phyloP scores from a whole-genome alignment of 2,113 vertebrate genomes.

The Isichthys henryi region DNA sequence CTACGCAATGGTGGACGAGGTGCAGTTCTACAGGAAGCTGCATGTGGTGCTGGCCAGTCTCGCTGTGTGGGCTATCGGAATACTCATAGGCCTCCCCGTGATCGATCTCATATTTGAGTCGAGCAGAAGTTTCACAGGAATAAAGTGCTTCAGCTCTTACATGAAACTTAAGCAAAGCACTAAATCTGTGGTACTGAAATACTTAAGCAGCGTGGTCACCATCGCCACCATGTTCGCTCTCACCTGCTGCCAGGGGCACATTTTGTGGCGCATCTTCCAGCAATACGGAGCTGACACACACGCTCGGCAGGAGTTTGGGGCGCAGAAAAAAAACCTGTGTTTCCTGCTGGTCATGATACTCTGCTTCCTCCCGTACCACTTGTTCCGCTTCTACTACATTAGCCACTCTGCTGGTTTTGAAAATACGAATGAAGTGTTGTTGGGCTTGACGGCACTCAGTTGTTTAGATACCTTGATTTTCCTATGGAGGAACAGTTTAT shows the following conservation, averaged over 20 bases:
- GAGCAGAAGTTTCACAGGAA: accelerated
- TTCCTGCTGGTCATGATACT: slow-evolving; percentile 73
- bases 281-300: slow-evolving; percentile 45
- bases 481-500: slow-evolving; percentile 35
- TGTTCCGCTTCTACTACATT: slow-evolving; percentile 71
- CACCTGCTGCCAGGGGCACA: slow-evolving; percentile 58
- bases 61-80: slow-evolving; percentile 60
- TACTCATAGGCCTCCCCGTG: slow-evolving; percentile 47
- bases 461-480: slow-evolving; percentile 74
- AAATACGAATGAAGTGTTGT: slow-evolving; percentile 68
- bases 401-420: accelerated
- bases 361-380: slow-evolving; percentile 78
- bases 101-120: slow-evolving; percentile 57
- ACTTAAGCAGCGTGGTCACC: slow-evolving; percentile 46
- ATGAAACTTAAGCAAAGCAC: neutral
- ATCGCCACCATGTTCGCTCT: slow-evolving; percentile 47
- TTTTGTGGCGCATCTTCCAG: slow-evolving; percentile 49
- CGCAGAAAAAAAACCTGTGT: slow-evolving; percentile 74
- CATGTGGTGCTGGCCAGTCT: slow-evolving; percentile 60
- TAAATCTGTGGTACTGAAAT: slow-evolving; percentile 53
- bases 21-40: slow-evolving; percentile 64
- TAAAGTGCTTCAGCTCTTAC: slow-evolving; percentile 68
- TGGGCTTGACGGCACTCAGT: slow-evolving; percentile 78
- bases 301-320: slow-evolving; percentile 77
- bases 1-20: slow-evolving; percentile 58